Base-by-base conservation (phyloP, 2,797 vertebrate species). In the Catostomus latipinnis region DNA sequence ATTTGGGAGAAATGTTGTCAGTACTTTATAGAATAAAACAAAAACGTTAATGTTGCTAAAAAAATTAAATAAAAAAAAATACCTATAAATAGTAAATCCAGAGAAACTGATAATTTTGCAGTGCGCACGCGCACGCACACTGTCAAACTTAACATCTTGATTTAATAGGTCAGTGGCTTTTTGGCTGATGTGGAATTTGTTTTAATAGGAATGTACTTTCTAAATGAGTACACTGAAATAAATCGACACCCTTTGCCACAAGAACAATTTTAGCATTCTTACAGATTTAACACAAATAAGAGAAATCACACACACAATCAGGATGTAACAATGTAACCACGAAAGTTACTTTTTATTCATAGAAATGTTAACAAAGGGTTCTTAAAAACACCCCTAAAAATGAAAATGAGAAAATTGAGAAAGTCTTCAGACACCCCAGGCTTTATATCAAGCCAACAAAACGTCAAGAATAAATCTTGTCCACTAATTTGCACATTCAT, bases 341-440 rank as follows among this genome's bases (percentile, higher is more conserved):
- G 81, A 88, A 68, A 72, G 85, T 13, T 34, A 18, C 77, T 77
- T 88, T 84, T 88, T 83, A 87, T 87, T 75, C n/a, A 85, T 88
- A 67, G 63, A 67, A 76, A 67, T 10, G 8, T 49, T 57, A 43
- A 76, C 75, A 62, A 76, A 83, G 75, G 86, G 85, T 82, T 82
- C 54, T 79, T 67, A 83, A 72, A 88, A 80, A 81, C 54, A 12
- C 84, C 79, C 82, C 74, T 57, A 50, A 81, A 69, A 60, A 53
- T 57, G 45, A 65, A 43, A 84, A 75, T 75, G 13, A 50, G 45
- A 58, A 60, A 45, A 54, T 78, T 71, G 67, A 56, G 49, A 76
- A 34, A 34, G 34, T 34, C 34, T 34, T 58, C 43, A 68, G 71
- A 75, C 80, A 45, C 9, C 43, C 82, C 83, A 83, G 22, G 22